phyloP scores from a whole-genome alignment of 2,888 invertebrate species.

The Steinernema carpocapsae region DNA sequence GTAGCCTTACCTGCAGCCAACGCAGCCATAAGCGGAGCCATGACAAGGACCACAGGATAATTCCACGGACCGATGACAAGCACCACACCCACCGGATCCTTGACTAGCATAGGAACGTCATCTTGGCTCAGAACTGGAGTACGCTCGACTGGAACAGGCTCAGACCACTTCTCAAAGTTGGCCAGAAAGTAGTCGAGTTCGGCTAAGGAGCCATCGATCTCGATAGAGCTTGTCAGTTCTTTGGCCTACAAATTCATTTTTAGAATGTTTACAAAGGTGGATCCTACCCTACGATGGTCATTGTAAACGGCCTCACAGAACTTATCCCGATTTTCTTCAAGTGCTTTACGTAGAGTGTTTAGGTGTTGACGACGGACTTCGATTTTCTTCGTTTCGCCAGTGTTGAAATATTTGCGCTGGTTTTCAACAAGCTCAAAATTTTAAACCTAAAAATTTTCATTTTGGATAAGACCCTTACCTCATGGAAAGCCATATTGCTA shows the following conservation, averaged over 20 bases:
- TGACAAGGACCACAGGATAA: constrained; percentile 77
- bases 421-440: constrained; percentile 46
- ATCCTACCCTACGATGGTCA: constrained; percentile 52
- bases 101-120: constrained; percentile 73
- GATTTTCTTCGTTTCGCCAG: constrained; percentile 47
- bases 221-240: constrained; percentile 39
- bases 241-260: too few species aligned
- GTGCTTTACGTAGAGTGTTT: constrained; percentile 49
- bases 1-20: constrained; percentile 53
- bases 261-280: too few species aligned
- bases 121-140: constrained; percentile 22
- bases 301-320: constrained; percentile 60
- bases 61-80: constrained; percentile 88
- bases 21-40: constrained; percentile 59
- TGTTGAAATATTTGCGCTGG: constrained; percentile 56
- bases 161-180: constrained; percentile 54
- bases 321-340: constrained; percentile 53
- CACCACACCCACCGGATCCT: constrained; percentile 82
- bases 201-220: constrained; percentile 49
- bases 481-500: background rate
- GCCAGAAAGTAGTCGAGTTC: constrained; percentile 58
- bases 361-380: constrained; percentile 44
- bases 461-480: background rate
- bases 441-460: too few species aligned
- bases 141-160: constrained; percentile 48